Evolutionary conservation across 2,888 invertebrate species (phyloP).

Genomic region (Nephrotoma appendiculata): DNA sequence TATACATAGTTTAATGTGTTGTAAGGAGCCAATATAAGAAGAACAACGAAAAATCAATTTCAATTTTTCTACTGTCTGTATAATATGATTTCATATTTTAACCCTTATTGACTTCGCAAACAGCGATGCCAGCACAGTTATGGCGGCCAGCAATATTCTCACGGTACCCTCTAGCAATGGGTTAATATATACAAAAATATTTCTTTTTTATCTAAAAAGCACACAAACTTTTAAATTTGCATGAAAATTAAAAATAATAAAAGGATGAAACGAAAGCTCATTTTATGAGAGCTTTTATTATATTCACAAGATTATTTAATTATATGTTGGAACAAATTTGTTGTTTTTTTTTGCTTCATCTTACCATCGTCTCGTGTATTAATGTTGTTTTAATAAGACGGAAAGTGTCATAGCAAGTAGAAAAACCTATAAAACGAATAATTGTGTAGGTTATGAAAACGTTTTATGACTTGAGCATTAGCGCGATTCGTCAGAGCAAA

Average conservation of each 20-base stretch:
- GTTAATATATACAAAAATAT: not conserved
- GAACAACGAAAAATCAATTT: not conserved
- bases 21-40: not conserved
- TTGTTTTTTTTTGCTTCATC: not conserved
- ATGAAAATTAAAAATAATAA: not conserved
- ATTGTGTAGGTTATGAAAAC: not conserved
- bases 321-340: not conserved
- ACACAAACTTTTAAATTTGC: not conserved
- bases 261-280: not conserved
- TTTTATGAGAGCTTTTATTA: not conserved
- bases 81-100: not conserved
- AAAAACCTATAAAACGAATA: not conserved
- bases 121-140: not conserved
- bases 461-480: not conserved
- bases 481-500: not conserved
- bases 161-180: not conserved
- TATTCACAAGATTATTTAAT: not conserved
- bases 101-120: not conserved
- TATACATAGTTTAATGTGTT: not conserved
- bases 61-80: not conserved
- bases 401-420: not conserved
- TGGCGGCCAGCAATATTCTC: not conserved
- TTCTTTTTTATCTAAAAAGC: not conserved
- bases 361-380: not conserved
- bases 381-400: not conserved